Conservation (phyloP, 2,888 invertebrate species). For the Erannis defoliaria region DNA sequence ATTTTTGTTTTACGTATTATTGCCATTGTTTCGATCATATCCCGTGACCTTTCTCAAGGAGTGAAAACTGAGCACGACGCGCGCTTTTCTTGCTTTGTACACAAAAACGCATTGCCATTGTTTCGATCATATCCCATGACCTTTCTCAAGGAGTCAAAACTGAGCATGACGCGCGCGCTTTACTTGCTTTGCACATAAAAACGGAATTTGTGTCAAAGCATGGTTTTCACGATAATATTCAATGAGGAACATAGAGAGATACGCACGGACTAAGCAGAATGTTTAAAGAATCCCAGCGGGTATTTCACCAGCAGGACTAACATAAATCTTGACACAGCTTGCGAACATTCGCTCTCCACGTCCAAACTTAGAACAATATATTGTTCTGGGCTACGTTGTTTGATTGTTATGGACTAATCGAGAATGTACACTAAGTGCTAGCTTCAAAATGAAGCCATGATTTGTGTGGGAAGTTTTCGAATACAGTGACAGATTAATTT, state of each 20-base stretch:
- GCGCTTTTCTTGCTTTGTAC: too few relatives aligned
- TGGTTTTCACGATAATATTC: too few relatives aligned
- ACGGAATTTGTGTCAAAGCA: too few relatives aligned
- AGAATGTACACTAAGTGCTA: slow-evolving; percentile 20
- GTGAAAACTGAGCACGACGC: too few relatives aligned
- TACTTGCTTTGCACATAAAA: too few relatives aligned
- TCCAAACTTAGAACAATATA: slow-evolving; percentile 59
- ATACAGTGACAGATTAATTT: slow-evolving; percentile 3
- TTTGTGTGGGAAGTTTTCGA: slow-evolving; percentile 15
- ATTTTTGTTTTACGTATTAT: too few relatives aligned
- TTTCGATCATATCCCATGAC: too few relatives aligned
- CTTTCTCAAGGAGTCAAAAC: too few relatives aligned
- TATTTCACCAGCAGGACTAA: slow-evolving; percentile 35
- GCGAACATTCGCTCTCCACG: slow-evolving; percentile 52
- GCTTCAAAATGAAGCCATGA: slow-evolving; percentile 9
- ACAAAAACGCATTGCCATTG: too few relatives aligned
- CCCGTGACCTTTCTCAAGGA: too few relatives aligned
- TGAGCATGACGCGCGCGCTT: too few relatives aligned
- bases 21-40: too few relatives aligned
- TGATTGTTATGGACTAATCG: slow-evolving; percentile 45
- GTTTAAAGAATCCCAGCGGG: slow-evolving; percentile 30
- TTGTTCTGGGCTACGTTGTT: slow-evolving; percentile 45
- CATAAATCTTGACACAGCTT: slow-evolving; percentile 60
- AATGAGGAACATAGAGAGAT: background rate
- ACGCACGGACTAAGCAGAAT: slow-evolving; percentile 10